These are phyloP conservation scores for Entomobrya proxima DNA, from an alignment of 2,888 invertebrate species.

Conservation along the genomic window DNA sequence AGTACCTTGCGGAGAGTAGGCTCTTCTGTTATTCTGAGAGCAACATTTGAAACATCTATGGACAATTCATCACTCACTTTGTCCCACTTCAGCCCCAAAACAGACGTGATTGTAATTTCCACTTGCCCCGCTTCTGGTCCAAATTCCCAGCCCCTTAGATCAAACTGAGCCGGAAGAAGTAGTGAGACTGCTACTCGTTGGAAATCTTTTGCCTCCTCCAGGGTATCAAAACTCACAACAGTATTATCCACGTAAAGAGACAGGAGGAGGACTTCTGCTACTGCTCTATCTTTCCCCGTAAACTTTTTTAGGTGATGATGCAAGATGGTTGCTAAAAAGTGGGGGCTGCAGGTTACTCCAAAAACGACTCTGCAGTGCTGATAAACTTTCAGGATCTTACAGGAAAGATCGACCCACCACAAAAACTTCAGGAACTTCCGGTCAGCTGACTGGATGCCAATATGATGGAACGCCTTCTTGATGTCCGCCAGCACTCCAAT, in stretches of 20 bases:
- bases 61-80: not conserved
- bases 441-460: not conserved
- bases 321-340: slow-evolving; percentile 74
- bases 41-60: not conserved
- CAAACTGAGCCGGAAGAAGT: slow-evolving; percentile 22
- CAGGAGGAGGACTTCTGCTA: slow-evolving; percentile 52
- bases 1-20: slow-evolving; percentile 41
- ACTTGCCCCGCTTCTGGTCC: not conserved
- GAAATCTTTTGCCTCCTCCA: slow-evolving; percentile 68
- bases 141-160: slow-evolving; percentile 53
- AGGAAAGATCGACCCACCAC: slow-evolving; percentile 44
- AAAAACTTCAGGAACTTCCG: slow-evolving; percentile 38
- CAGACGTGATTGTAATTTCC: not conserved
- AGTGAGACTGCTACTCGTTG: slow-evolving; percentile 50
- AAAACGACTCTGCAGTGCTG: slow-evolving; percentile 75
- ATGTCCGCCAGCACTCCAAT: slow-evolving; percentile 46
- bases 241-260: slow-evolving; percentile 65
- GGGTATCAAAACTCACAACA: slow-evolving; percentile 63
- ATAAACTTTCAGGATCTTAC: slow-evolving; percentile 30
- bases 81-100: slow-evolving; percentile 51
- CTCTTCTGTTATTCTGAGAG: not conserved
- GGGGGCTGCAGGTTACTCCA: slow-evolving; percentile 63
- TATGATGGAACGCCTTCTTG: slow-evolving; percentile 47
- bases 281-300: not conserved
- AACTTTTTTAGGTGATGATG: slow-evolving; percentile 71